Base-by-base conservation (phyloP, 2,797 vertebrate species). In the Cetoscarus ocellatus region DNA sequence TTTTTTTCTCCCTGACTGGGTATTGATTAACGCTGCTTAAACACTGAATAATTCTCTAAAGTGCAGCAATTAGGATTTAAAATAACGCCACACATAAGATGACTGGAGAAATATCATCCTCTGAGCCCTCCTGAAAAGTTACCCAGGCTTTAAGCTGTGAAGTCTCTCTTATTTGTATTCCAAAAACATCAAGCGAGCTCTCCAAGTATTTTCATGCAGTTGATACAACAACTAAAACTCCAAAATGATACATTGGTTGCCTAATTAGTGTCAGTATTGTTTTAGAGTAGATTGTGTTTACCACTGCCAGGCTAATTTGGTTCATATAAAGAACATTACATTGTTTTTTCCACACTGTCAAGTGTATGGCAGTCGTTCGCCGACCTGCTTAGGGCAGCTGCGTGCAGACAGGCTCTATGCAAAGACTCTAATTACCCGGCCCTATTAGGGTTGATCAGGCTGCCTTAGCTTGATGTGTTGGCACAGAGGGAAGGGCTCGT, bases 231-330 rank as follows among this genome's bases (percentile, higher is more conserved):
- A 77, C 76, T 77, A 80, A 92, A 92, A 90, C 90, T 90, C 83
- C 83, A 79, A 91, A 86, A 90, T 87, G 84, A 93, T 88, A 92
- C 87, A 94, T 92, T 88, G 88, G 87, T 90, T 86, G 70, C 84
- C 91, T 94, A 94, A 94, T 95, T 95, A 94, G 92, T 94, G 94
- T 94, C 94, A 94, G 87, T 88, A 91, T 91, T 92, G 88, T 93
- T 92, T 88, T 91, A 92, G 91, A 94, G 88, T 88, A 85, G 77
- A 91, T 89, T 91, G 90, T 94, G 93, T 95, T 95, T 94, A 94
- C 92, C 73, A 85, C 86, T 85, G 88, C 88, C 83, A 85, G 87
- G 82, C 86, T 94, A 93, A 95, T 94, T 94, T 94, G 85, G 90
- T 84, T 86, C 82, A 85, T 91, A 88, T 79, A 88, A 89, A 64